Percentiles rank a stretch among this genome's conserved stretches.
These are phyloP conservation scores for Elgaria multicarinata DNA, from an alignment of 2,113 vertebrate genomes.

Conservation along the genomic window DNA sequence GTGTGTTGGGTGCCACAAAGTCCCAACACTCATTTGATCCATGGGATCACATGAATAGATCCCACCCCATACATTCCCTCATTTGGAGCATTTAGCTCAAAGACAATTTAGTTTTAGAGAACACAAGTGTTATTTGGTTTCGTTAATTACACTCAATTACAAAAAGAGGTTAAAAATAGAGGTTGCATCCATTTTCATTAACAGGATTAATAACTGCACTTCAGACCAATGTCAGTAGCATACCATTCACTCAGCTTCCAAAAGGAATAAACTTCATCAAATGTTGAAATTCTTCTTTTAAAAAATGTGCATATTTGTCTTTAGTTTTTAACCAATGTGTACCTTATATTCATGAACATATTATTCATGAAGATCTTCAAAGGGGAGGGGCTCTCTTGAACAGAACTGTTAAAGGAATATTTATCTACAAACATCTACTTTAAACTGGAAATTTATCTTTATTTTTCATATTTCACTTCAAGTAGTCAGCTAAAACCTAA, in stretches of 20 bases:
- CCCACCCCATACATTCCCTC: background rate
- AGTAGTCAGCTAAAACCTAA: background rate
- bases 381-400: background rate
- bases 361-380: background rate
- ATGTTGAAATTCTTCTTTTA: background rate
- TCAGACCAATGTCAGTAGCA: accelerated
- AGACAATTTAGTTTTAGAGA: background rate
- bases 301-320: background rate
- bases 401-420: background rate
- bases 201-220: background rate
- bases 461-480: background rate
- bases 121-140: background rate
- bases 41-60: background rate
- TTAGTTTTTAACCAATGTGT: background rate
- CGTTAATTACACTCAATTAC: background rate
- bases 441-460: background rate
- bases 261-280: constrained; percentile 20
- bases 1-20: background rate
- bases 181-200: background rate
- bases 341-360: background rate
- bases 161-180: background rate
- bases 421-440: background rate
- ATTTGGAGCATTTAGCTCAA: background rate
- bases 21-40: background rate
- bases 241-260: background rate